Evolutionary conservation across 2,113 vertebrate species (phyloP).

Genomic region (Protobothrops flavoviridis): DNA sequence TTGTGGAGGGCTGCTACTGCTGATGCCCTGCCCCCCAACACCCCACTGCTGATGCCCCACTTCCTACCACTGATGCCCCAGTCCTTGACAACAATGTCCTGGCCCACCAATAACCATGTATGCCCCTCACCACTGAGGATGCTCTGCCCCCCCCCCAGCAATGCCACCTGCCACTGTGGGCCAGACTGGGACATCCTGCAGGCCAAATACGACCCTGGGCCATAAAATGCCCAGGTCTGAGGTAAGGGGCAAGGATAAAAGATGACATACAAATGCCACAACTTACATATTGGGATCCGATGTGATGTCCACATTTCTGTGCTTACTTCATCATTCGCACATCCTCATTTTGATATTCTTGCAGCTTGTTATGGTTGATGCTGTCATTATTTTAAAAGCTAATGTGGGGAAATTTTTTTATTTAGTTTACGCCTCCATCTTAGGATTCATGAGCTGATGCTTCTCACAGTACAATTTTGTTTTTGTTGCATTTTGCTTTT

Average conservation of each 20-base stretch:
- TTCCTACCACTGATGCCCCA: neutral
- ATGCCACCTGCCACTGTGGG: neutral
- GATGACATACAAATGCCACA: neutral
- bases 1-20: neutral
- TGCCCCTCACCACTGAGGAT: neutral
- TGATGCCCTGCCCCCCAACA: neutral
- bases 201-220: neutral
- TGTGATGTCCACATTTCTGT: neutral
- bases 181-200: neutral
- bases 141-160: neutral
- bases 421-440: neutral
- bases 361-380: neutral
- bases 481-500: neutral
- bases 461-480: neutral
- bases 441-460: neutral
- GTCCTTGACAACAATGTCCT: accelerated
- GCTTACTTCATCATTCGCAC: neutral
- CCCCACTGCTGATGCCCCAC: neutral
- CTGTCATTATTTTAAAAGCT: neutral
- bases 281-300: neutral
- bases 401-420: neutral
- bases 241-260: neutral
- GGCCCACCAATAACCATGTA: neutral
- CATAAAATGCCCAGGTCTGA: neutral
- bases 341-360: neutral